Conservation (phyloP, 2,113 vertebrate species). For the Tachuris rubrigastra region DNA sequence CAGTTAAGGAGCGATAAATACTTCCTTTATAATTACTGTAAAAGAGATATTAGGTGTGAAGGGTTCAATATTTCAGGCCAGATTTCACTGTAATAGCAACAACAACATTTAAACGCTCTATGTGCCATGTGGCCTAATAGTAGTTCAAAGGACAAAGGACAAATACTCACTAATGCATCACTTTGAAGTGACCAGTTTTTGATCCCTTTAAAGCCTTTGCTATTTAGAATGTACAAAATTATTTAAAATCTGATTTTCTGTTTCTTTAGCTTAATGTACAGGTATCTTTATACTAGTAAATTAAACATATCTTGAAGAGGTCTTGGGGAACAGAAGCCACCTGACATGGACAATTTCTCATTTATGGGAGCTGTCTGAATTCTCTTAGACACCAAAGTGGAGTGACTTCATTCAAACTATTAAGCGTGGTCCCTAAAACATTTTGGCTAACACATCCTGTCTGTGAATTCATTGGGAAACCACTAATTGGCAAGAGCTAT, state of each 20-base stretch:
- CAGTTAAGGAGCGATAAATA: neutral
- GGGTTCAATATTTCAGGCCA: neutral
- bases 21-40: neutral
- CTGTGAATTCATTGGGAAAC: neutral
- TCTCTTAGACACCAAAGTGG: neutral
- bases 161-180: neutral
- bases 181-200: neutral
- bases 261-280: neutral
- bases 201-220: neutral
- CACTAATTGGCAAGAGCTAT: neutral
- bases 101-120: neutral
- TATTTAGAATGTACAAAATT: neutral
- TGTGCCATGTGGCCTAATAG: neutral
- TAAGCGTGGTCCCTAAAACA: rapidly evolving
- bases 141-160: neutral
- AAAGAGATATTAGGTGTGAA: neutral
- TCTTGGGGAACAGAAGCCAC: neutral
- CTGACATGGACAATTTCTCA: neutral
- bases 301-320: neutral
- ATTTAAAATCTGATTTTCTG: neutral
- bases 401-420: neutral
- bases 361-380: neutral
- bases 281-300: neutral
- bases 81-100: neutral
- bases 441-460: neutral